Conservation (phyloP, 2,113 vertebrate species). For the Nicator chloris region DNA sequence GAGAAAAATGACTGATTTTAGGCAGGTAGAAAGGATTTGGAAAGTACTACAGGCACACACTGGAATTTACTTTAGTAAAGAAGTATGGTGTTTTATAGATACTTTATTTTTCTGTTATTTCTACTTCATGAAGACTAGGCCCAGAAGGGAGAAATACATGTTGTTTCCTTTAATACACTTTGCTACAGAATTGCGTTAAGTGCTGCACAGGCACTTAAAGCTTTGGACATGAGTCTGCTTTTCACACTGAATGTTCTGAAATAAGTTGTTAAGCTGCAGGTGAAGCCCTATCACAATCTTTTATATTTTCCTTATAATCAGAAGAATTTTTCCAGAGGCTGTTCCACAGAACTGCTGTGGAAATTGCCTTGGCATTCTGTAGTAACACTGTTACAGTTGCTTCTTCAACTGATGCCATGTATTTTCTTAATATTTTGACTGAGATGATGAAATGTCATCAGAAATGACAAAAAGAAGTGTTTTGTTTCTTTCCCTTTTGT, state of each 20-base stretch:
- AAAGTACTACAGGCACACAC: background rate
- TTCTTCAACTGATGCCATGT: background rate
- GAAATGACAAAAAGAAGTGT: background rate
- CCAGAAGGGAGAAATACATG: background rate
- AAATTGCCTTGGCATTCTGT: background rate
- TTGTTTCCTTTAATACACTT: background rate
- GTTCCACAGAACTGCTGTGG: background rate
- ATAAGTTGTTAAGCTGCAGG: background rate
- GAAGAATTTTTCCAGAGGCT: background rate
- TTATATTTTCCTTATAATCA: background rate
- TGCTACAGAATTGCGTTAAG: background rate
- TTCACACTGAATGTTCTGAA: background rate
- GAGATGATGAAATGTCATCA: background rate
- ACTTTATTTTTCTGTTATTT: background rate
- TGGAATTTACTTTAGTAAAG: background rate
- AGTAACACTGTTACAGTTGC: background rate
- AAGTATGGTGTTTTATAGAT: background rate
- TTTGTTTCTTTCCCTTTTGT: background rate
- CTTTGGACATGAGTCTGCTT: background rate
- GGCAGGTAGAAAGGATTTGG: background rate
- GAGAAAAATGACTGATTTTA: background rate
- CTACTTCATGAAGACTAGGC: background rate
- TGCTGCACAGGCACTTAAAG: background rate
- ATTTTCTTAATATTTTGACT: background rate
- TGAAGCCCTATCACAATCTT: background rate